Evolutionary conservation across 2,113 vertebrate species (phyloP).

Genomic region (Spilogale gracilis): DNA sequence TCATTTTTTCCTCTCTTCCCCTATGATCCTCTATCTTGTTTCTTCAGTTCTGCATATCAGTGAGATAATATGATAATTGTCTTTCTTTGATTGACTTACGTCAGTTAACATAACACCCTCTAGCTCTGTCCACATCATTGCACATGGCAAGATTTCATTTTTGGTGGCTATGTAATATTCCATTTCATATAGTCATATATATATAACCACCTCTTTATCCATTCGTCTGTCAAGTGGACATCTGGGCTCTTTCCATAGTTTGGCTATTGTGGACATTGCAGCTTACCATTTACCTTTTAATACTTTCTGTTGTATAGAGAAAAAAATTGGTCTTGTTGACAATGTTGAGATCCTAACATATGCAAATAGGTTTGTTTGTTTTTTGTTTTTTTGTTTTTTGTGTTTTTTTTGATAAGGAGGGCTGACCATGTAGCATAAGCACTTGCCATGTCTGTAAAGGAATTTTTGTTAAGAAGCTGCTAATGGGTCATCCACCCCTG

Average conservation of each 20-base stretch:
- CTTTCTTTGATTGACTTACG: too few species aligned
- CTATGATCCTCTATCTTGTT: too few species aligned
- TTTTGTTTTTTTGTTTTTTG: too few species aligned
- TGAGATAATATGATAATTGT: too few species aligned
- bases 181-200: too few species aligned
- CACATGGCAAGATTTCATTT: too few species aligned
- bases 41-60: too few species aligned
- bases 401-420: not conserved
- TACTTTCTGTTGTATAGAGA: not conserved
- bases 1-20: too few species aligned
- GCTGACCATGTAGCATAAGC: not conserved
- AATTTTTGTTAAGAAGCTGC: not conserved
- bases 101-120: too few species aligned
- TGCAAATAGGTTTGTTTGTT: not conserved
- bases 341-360: not conserved
- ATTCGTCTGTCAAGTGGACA: not conserved
- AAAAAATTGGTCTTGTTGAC: not conserved
- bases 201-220: too few species aligned
- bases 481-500: not conserved
- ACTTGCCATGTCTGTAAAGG: not conserved
- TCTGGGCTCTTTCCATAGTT: not conserved
- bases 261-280: not conserved
- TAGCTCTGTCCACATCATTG: too few species aligned
- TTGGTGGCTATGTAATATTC: too few species aligned
- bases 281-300: not conserved